These are phyloP conservation scores for Phortica variegata DNA, from an alignment of 1,140 invertebrate species.

Conservation along the genomic window DNA sequence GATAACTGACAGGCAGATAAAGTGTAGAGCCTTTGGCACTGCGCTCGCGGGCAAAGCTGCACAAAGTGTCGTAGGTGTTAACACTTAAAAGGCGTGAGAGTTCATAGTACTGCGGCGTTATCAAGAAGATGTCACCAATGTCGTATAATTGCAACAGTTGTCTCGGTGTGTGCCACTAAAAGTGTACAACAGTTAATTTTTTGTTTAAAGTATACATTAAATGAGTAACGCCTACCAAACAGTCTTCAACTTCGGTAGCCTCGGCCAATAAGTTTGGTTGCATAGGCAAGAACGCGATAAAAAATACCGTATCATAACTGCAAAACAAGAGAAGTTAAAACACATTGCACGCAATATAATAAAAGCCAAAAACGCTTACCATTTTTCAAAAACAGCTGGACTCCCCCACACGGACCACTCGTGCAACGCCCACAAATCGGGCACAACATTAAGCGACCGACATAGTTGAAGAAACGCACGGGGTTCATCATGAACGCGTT, in stretches of 20 bases:
- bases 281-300: conserved; percentile 65
- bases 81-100: conserved; percentile 50
- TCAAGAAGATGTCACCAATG: conserved; percentile 44
- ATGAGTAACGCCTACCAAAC: conserved; percentile 61
- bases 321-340: not conserved
- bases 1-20: conserved; percentile 25
- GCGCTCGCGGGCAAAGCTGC: conserved; percentile 24
- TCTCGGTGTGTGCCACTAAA: conserved; percentile 60
- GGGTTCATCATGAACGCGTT: conserved; percentile 66
- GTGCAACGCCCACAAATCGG: conserved; percentile 79
- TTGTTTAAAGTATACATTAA: not conserved
- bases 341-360: not conserved
- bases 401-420: conserved; percentile 89
- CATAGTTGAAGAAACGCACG: conserved; percentile 74
- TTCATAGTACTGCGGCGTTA: conserved; percentile 64
- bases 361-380: conserved; percentile 14
- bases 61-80: conserved; percentile 12
- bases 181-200: conserved; percentile 58
- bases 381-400: conserved; percentile 60
- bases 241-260: conserved; percentile 67
- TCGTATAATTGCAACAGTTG: conserved; percentile 38
- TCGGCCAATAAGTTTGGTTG: conserved; percentile 62
- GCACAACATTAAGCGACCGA: conserved; percentile 68
- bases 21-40: conserved; percentile 24
- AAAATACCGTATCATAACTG: conserved; percentile 77